Percentiles rank a stretch among this genome's conserved stretches.
Evolutionary conservation across 2,888 invertebrate species (phyloP).

Genomic region (Stomorhina lunata): DNA sequence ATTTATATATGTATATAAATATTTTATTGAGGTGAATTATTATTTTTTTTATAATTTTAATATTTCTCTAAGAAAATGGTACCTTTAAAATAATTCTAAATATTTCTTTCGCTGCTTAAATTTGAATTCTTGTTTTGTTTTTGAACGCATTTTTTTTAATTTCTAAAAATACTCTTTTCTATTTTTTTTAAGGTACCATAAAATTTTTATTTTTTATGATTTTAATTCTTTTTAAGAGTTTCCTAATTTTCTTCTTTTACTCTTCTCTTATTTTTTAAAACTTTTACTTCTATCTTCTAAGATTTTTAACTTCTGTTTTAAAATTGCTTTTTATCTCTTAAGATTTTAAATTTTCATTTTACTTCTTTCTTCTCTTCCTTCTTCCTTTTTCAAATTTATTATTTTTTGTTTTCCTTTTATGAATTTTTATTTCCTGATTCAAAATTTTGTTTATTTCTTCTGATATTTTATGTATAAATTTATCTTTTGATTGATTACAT

Average conservation of each 20-base stretch:
- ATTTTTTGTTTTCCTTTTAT: not conserved
- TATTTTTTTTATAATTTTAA: conserved; percentile 4
- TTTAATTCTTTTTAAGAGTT: not conserved
- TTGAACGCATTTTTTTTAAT: not conserved
- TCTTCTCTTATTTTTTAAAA: not conserved
- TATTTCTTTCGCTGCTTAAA: not conserved
- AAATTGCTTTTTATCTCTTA: not conserved
- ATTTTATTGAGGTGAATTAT: conserved; percentile 32
- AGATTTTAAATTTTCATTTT: conserved; percentile 5
- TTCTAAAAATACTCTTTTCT: not conserved
- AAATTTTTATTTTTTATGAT: not conserved
- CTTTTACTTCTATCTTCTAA: not conserved
- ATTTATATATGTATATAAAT: conserved; percentile 44
- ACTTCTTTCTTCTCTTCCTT: not conserved
- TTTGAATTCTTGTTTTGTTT: conserved; percentile 12
- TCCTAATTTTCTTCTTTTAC: too few relatives aligned
- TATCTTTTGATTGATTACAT: too few relatives aligned
- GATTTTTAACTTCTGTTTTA: not conserved
- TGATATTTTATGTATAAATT: not conserved
- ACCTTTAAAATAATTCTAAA: not conserved
- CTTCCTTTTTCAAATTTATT: not conserved
- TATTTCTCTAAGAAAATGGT: conserved; percentile 7
- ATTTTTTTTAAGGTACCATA: conserved; percentile 7
- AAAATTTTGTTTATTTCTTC: conserved; percentile 9
- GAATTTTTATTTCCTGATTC: too few relatives aligned